These are phyloP conservation scores for Cariama cristata DNA, from an alignment of 2,113 vertebrate species.

Conservation along the genomic window DNA sequence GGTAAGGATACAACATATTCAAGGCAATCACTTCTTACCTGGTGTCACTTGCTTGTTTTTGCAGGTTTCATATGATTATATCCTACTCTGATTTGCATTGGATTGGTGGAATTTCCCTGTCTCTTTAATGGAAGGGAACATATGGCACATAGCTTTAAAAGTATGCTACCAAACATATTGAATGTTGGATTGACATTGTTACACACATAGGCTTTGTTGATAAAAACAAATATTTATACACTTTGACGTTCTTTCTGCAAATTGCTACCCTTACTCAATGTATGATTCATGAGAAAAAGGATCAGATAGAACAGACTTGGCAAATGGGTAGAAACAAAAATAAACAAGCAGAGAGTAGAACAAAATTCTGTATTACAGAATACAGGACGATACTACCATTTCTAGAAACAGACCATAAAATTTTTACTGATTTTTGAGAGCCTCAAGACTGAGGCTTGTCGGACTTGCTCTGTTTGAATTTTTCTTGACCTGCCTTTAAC, in stretches of 20 bases:
- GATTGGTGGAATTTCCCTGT: slow-evolving; percentile 29
- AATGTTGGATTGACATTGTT: slow-evolving; percentile 54
- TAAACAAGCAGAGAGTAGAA: not conserved
- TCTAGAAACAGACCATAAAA: not conserved
- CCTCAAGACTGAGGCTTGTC: not conserved
- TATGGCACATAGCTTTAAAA: slow-evolving; percentile 36
- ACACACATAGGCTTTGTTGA: slow-evolving; percentile 54
- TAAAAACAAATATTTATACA: slow-evolving; percentile 57
- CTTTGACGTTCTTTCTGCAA: slow-evolving; percentile 46
- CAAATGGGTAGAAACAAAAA: slow-evolving; percentile 20
- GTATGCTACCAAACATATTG: slow-evolving; percentile 9
- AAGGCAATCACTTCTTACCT: not conserved
- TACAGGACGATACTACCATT: not conserved
- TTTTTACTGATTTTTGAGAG: not conserved
- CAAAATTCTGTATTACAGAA: not conserved
- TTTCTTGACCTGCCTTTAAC: not conserved
- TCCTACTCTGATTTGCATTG: not conserved
- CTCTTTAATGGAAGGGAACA: slow-evolving; percentile 38
- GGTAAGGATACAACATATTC: not conserved
- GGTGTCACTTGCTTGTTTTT: not conserved
- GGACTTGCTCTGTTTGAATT: not conserved
- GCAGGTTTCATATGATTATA: not conserved
- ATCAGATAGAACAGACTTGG: slow-evolving; percentile 34
- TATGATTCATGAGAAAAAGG: slow-evolving; percentile 49
- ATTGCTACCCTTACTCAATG: slow-evolving; percentile 31